phyloP scores from a whole-genome alignment of 2,113 vertebrate species.

The Bufo bufo region DNA sequence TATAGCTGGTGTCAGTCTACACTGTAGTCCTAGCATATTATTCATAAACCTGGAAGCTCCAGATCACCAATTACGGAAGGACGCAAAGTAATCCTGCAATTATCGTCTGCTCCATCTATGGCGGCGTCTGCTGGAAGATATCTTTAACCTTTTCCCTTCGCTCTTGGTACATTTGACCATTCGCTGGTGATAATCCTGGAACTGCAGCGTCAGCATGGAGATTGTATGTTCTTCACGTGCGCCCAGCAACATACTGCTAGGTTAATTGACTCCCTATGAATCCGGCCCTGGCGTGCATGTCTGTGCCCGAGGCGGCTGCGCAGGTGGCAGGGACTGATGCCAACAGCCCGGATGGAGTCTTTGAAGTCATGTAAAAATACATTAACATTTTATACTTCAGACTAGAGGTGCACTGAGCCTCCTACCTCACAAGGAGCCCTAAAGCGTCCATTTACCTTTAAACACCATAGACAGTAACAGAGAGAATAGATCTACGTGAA shows the following conservation, averaged over 20 bases:
- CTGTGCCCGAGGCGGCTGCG: not conserved
- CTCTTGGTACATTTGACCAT: not conserved
- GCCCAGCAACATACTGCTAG: not conserved
- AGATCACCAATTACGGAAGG: not conserved
- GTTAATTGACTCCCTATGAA: slow-evolving; percentile 1
- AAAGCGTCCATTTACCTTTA: not conserved
- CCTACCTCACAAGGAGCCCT: not conserved
- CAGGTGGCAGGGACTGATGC: not conserved
- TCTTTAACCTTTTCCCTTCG: not conserved
- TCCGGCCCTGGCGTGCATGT: not conserved
- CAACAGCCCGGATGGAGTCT: not conserved
- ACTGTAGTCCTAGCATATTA: not conserved
- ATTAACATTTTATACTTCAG: not conserved
- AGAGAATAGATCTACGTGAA: no score
- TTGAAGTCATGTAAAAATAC: not conserved
- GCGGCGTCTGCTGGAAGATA: not conserved
- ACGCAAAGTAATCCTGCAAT: not conserved
- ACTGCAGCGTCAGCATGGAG: not conserved
- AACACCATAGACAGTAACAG: not conserved
- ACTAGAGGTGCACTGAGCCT: not conserved
- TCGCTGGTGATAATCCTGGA: not conserved
- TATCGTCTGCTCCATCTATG: not conserved
- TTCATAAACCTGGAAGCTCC: not conserved
- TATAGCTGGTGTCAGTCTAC: not conserved
- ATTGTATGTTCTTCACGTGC: not conserved